A percentile compares a stretch with the other conserved stretches of the same genome.
Evolutionary conservation across 2,113 vertebrate species (phyloP).

Genomic region (Aphelocoma coerulescens): DNA sequence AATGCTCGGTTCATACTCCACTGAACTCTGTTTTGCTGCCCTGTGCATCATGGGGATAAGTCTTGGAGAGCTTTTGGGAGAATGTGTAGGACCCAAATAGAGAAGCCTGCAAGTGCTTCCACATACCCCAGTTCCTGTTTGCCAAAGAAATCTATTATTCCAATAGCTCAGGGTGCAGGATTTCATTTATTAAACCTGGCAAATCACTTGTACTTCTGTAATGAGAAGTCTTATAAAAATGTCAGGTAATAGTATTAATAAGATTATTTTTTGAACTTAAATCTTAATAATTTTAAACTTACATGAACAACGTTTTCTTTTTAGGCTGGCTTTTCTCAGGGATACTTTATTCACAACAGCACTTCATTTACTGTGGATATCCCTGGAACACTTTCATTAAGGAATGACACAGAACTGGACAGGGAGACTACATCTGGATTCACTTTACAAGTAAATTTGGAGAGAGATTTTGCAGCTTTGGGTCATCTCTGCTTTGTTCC

Average conservation of each 20-base stretch:
- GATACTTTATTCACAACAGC: slow-evolving; percentile 65
- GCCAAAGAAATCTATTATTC: background rate
- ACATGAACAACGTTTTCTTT: background rate
- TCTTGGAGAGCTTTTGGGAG: background rate
- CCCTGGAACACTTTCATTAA: slow-evolving; percentile 71
- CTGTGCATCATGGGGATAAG: background rate
- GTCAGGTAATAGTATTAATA: background rate
- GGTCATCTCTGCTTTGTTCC: background rate
- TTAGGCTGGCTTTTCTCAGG: slow-evolving; percentile 73
- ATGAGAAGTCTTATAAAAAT: background rate
- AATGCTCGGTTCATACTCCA: background rate
- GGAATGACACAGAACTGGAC: slow-evolving; percentile 69
- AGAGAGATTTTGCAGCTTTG: background rate
- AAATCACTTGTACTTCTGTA: background rate
- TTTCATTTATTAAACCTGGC: background rate
- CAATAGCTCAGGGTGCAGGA: background rate
- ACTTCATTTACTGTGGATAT: slow-evolving; percentile 69
- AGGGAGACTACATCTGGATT: slow-evolving; percentile 72
- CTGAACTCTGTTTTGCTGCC: background rate
- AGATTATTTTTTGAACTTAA: background rate
- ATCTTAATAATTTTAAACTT: background rate
- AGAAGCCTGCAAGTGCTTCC: background rate
- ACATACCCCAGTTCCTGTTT: background rate
- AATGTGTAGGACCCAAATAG: background rate
- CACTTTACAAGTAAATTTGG: slow-evolving; percentile 67